Base-by-base conservation (phyloP, 2,888 invertebrate genomes). In the Lottia scabra region DNA sequence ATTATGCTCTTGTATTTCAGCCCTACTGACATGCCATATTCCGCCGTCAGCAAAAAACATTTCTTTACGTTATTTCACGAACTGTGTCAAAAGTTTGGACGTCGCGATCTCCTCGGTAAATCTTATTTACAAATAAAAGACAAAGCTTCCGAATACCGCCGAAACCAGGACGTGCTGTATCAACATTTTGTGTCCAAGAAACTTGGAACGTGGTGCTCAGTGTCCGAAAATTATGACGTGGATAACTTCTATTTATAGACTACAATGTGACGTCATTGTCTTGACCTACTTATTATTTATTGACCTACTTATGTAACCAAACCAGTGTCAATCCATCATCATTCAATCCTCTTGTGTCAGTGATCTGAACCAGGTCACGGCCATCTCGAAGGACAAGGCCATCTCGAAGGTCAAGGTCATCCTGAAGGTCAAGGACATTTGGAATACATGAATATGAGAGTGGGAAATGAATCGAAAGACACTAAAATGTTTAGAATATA, bases 191-290 rank as follows among this genome's bases (percentile, higher is more conserved):
- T 70, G 70, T 71, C 74, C 65, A 73, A 75, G 66, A 75, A 77
- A 63, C 77, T 77, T 65, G 79, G 79, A 46, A 77, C 75, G 70
- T 79, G 79, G 79, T 73, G 70, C 48, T 77, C 77, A 10, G 72
- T 79, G 62, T 75, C 75, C 67, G 75, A 75, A 44, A 73, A 71
- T 67, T 79, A 77, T 63, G 75, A 73, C 48, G 75, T 75, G 48
- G 79, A 79, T 69, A 74, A 70, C 56, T 71, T 78, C 30, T 67
- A 62, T 44, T 76, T 56, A 56, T 56, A 56, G 56, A 38, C 38
- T 38, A 5, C 10, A n/a, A n/a, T 38, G 38, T 38, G 38, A 38
- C 38, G 8, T 10, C 38, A 38, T 38, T 38, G 38, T 38, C 38
- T 38, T 38, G 38, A 38, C 38, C 38, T 38, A 38, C 38, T 38